Base-by-base conservation (phyloP, 2,113 vertebrate species). In the Nothocercus julius region DNA sequence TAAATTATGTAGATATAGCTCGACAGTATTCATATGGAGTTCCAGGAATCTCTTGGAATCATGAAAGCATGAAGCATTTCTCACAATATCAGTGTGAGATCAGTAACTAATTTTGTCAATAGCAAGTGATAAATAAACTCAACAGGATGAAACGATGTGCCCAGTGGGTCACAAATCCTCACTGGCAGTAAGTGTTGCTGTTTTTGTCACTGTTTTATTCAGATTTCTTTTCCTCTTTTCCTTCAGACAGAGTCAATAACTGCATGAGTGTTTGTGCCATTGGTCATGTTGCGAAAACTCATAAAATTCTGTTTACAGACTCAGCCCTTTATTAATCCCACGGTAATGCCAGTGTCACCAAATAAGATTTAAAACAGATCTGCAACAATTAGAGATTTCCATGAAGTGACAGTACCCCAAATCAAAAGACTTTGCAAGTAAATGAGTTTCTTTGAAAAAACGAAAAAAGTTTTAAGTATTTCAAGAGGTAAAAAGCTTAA, bases 261-360 rank as follows among this genome's bases (percentile, higher is more conserved):
- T 22, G 4, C 16, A 21, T 17, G 22, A 68, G 78, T 19, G 18
- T 58, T 73, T 67, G 49, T 85, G 63, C 63, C 21, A 16, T 54
- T 80, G 36, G 3, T 54, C 67, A 20, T 14, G 22, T 61, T 75
- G 42, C 36, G 70, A 70, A 84, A 22, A 45, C 16, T 64, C 62
- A 42, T 7, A 64, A 72, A 91, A 45, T 36, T 58, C 24, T 30
- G 40, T 74, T 74, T 42, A n/a, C 36, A 42, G 74, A 44, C 14
- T 62, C 85, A 94, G n/a, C 12, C 4, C 7, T 74, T 92, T 78
- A 32, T 18, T 73, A 61, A 69, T 63, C 12, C 66, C 40, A 32
- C 44, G 4, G 38, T 34, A 61, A 61, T 19, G 4, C 3, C 12
- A 25, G 9, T 74, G 40, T 49, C 56, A 59, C 69, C 0, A 0